Conservation (phyloP, 2,113 vertebrate genomes). For the Vulpes lagopus region DNA sequence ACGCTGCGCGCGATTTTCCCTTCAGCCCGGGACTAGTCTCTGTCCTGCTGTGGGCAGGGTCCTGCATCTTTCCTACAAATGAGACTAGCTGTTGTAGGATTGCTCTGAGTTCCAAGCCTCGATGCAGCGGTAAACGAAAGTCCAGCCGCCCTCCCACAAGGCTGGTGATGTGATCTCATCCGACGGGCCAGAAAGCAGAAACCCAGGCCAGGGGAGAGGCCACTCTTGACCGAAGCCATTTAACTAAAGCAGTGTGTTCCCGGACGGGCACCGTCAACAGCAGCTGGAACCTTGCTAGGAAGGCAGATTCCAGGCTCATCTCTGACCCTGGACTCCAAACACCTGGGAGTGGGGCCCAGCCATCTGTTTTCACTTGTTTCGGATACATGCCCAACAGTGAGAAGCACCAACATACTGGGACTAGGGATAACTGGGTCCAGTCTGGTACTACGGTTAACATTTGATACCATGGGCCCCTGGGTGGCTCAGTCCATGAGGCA, state of each 20-base stretch:
- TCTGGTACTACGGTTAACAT: not conserved
- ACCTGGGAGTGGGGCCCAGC: too few relatives aligned
- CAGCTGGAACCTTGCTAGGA: not conserved
- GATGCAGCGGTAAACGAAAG: too few relatives aligned
- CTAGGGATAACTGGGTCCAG: not conserved
- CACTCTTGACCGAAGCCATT: not conserved
- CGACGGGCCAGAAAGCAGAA: not conserved
- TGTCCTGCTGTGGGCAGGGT: not conserved
- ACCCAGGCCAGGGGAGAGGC: not conserved
- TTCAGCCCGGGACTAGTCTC: too few relatives aligned
- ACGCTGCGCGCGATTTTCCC: too few relatives aligned
- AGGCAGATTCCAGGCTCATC: not conserved
- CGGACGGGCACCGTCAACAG: not conserved
- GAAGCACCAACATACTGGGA: not conserved
- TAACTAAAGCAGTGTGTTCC: not conserved
- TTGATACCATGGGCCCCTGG: too few relatives aligned
- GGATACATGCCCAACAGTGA: not conserved
- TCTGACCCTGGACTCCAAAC: not conserved
- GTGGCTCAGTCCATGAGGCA: too few relatives aligned
- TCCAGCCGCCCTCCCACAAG: too few relatives aligned
- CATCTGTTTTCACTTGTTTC: not conserved
- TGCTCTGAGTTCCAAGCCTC: not conserved
- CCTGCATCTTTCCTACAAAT: not conserved
- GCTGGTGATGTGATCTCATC: not conserved
- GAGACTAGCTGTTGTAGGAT: not conserved